Conservation (phyloP, 2,888 invertebrate genomes). For the Drosophila neotestacea region DNA sequence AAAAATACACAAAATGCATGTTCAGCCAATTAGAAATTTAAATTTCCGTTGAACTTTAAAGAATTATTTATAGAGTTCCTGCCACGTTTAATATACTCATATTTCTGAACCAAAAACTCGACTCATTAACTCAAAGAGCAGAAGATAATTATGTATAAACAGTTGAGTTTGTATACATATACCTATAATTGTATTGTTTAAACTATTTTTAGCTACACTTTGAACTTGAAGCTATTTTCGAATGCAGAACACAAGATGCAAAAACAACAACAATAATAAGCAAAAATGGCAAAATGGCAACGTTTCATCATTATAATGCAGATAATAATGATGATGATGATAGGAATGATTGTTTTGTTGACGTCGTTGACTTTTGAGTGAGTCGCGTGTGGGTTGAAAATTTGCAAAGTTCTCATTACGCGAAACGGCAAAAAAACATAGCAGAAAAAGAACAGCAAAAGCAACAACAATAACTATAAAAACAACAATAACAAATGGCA, state of each 20-base stretch:
- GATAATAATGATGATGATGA: constrained; percentile 20
- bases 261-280: constrained; percentile 1
- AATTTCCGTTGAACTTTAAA: constrained; percentile 32
- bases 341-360: constrained; percentile 41
- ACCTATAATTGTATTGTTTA: constrained; percentile 3
- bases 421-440: constrained; percentile 43
- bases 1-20: constrained; percentile 27
- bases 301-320: constrained; percentile 20
- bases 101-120: constrained; percentile 23
- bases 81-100: constrained; percentile 16
- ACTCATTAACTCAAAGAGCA: constrained; percentile 36
- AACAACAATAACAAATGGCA: constrained; percentile 54
- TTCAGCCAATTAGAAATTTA: constrained; percentile 47
- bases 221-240: constrained; percentile 63
- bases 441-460: constrained; percentile 11
- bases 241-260: constrained; percentile 44
- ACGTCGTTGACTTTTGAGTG: constrained; percentile 59
- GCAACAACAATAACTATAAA: constrained; percentile 24
- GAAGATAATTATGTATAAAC: constrained; percentile 45
- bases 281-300: constrained; percentile 26
- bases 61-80: constrained; percentile 30
- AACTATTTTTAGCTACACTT: constrained; percentile 53
- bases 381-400: constrained; percentile 73
- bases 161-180: constrained; percentile 26
- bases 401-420: constrained; percentile 59